A percentile compares a stretch with the other conserved stretches of the same genome.
phyloP scores from a whole-genome alignment of 35 echinoderm and acorn worm species.

The Diadema setosum region DNA sequence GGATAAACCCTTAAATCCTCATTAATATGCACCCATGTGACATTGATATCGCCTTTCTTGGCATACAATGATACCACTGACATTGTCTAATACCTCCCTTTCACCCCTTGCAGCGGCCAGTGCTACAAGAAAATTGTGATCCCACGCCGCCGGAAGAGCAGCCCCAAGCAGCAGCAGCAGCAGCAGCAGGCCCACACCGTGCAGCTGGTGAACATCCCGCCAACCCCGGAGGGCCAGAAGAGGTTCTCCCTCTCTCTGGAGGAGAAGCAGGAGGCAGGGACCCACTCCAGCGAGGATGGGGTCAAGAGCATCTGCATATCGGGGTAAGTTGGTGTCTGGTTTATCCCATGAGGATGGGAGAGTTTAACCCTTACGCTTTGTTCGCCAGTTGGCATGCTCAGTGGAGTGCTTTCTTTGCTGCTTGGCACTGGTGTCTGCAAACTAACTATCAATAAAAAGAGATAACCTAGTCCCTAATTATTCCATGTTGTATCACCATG shows the following conservation, averaged over 20 bases:
- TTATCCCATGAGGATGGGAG: too few relatives aligned
- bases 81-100: too few relatives aligned
- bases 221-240: slow-evolving; percentile 84
- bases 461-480: not conserved
- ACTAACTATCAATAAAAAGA: not conserved
- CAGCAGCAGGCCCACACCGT: slow-evolving; percentile 68
- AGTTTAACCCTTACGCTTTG: not conserved
- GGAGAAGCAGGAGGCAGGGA: slow-evolving; percentile 10
- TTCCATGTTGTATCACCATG: not conserved
- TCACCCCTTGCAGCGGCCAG: slow-evolving; percentile 61
- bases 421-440: not conserved
- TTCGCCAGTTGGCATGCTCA: too few relatives aligned
- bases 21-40: too few relatives aligned
- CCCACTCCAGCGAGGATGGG: slow-evolving; percentile 6
- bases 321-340: slow-evolving; percentile 16
- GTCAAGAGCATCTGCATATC: slow-evolving; percentile 36
- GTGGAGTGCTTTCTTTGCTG: too few relatives aligned
- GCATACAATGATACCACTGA: too few relatives aligned
- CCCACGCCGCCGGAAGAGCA: not conserved
- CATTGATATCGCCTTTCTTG: too few relatives aligned
- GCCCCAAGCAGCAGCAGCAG: slow-evolving; percentile 23
- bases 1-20: too few relatives aligned
- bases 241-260: slow-evolving; percentile 75
- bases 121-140: slow-evolving; percentile 74
- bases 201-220: slow-evolving; percentile 83